Evolutionary conservation across 2,888 invertebrate species (phyloP), one percentile per base, ranked within the genome.

Genomic region (Cosmopolites sordidus): DNA sequence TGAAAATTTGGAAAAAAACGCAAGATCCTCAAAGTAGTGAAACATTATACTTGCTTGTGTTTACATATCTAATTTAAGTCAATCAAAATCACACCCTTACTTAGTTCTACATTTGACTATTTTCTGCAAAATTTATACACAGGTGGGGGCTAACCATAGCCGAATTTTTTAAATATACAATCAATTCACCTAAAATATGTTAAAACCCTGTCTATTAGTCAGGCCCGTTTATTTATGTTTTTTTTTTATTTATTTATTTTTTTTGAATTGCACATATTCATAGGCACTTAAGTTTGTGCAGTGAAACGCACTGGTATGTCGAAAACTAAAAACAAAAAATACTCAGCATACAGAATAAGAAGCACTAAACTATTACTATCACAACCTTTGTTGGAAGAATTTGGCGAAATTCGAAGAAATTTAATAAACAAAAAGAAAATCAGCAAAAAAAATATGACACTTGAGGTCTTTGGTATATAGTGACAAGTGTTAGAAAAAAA

Each of bases 351-450:
- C 33, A 60, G 60, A 65, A 63, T 61, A 69, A 68, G 59, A 63
- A 60, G 60, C 58, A 52, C 58, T 62, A 62, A 52, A 66, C 66
- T 71, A 71, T 59, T 64, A 67, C 69, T 73, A 75, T 75, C 75
- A 75, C 75, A 75, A 74, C 73, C 74, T 68, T 66, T 67, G 70
- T 68, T 73, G 74, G 73, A 75, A 74, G 73, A 73, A 69, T 73
- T 73, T 73, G 73, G 72, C 71, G 69, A 70, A 62, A 62, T 64
- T 63, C 60, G 58, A 62, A 60, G 58, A 54, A 65, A 59, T 62
- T 59, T 59, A 53, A 62, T 38, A 44, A 56, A 59, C 46, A 52
- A 50, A 59, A 14, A 14, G 11, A 12, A 12, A 12, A 3, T 8
- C 14, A 4, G 11, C 4, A 4, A 12, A 9, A 40, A 47, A 16